Evolutionary conservation across 2,888 invertebrate species (phyloP).

Genomic region (Scaeva pyrastri): DNA sequence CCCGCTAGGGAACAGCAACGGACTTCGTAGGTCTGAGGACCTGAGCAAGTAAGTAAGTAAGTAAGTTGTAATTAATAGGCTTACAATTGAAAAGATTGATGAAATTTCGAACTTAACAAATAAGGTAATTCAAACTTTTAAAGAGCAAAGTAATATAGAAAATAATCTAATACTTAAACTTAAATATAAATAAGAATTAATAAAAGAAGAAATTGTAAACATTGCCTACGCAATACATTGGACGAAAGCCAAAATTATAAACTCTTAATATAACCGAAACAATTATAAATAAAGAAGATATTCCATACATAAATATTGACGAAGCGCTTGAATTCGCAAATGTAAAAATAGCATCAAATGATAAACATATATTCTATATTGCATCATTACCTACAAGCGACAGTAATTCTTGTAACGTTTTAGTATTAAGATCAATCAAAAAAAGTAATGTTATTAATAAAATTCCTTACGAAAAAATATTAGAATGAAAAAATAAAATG

Average conservation of each 20-base stretch:
- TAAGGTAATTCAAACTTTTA: constrained; percentile 30
- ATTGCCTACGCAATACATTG: constrained; percentile 63
- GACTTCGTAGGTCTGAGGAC: too few species aligned
- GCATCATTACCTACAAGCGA: constrained; percentile 60
- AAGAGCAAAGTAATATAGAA: constrained; percentile 29
- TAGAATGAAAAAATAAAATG: constrained; percentile 58
- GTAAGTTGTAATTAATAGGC: too few species aligned
- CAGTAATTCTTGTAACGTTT: constrained; percentile 44
- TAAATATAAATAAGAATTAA: constrained; percentile 60
- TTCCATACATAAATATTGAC: constrained; percentile 65
- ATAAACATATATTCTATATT: constrained; percentile 61
- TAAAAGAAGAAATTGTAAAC: constrained; percentile 62
- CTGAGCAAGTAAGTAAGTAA: too few species aligned
- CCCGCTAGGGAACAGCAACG: too few species aligned
- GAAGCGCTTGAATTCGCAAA: constrained; percentile 74
- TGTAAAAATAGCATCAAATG: constrained; percentile 66
- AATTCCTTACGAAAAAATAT: constrained; percentile 52
- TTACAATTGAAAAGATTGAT: constrained; percentile 8
- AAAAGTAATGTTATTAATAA: constrained; percentile 51
- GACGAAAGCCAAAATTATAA: constrained; percentile 59
- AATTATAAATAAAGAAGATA: constrained; percentile 59
- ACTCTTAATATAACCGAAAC: constrained; percentile 48
- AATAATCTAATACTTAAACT: constrained; percentile 31
- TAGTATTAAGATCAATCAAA: constrained; percentile 64
- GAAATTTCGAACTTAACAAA: constrained; percentile 43